A percentile compares a stretch with the other conserved stretches of the same genome.
These are phyloP conservation scores for Netelia melanura DNA, from an alignment of 2,888 invertebrate species.

Conservation along the genomic window DNA sequence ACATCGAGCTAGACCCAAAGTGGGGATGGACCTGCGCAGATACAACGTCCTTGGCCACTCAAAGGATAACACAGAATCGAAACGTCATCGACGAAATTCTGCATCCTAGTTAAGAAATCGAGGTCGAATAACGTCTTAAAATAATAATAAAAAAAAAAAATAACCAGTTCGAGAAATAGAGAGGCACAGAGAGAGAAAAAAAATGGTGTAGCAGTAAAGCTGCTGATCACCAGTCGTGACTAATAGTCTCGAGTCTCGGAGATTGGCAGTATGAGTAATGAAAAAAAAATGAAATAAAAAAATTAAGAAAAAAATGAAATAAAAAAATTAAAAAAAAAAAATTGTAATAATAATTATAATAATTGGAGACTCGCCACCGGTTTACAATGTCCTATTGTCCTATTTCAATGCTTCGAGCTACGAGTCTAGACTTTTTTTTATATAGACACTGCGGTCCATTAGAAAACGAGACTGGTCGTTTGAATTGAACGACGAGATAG, in stretches of 20 bases:
- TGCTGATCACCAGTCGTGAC: neutral
- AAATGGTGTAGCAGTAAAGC: constrained; percentile 1
- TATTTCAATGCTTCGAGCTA: too few species aligned
- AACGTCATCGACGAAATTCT: constrained; percentile 61
- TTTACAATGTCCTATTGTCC: too few species aligned
- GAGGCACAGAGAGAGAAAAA: neutral
- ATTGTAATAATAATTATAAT: too few species aligned
- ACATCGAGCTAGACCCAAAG: neutral
- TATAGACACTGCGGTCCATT: too few species aligned
- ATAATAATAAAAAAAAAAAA: constrained; percentile 1
- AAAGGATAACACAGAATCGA: constrained; percentile 40
- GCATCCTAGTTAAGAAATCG: constrained; percentile 40
- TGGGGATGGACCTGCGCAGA: constrained; percentile 41
- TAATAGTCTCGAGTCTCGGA: neutral
- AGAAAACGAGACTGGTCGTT: too few species aligned
- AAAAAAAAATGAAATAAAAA: too few species aligned
- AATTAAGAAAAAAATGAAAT: too few species aligned
- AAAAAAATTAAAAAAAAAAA: too few species aligned
- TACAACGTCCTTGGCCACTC: constrained; percentile 53
- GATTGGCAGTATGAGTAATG: too few species aligned
- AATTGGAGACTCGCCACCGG: too few species aligned
- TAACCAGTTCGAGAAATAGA: neutral
- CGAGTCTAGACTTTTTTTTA: too few species aligned
- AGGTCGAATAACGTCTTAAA: neutral
- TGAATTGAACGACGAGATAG: constrained; percentile 6